A percentile compares a stretch with the other conserved stretches of the same genome.
phyloP scores from a whole-genome alignment of 2,888 invertebrate species.

The Tetropium fuscum region DNA sequence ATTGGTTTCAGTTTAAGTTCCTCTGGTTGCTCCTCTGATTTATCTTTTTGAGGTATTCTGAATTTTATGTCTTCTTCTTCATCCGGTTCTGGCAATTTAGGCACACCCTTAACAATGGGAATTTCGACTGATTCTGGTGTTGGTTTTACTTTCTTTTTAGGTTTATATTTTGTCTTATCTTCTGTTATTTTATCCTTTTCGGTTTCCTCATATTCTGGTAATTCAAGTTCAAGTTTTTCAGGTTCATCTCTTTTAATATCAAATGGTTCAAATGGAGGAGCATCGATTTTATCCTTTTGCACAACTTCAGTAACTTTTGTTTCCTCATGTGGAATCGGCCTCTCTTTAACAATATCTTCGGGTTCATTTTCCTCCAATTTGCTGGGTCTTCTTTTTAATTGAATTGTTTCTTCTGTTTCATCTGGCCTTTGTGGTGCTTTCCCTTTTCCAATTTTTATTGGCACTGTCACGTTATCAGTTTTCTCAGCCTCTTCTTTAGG shows the following conservation, averaged over 20 bases:
- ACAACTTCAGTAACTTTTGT: slow-evolving; percentile 50
- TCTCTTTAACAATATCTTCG: slow-evolving; percentile 49
- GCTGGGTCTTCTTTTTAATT: slow-evolving; percentile 68
- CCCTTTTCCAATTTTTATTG: slow-evolving; percentile 71
- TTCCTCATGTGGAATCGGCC: slow-evolving; percentile 51
- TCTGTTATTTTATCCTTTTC: slow-evolving; percentile 61
- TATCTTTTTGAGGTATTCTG: slow-evolving; percentile 57
- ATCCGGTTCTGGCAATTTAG: slow-evolving; percentile 55
- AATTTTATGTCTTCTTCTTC: slow-evolving; percentile 50
- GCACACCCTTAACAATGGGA: slow-evolving; percentile 48
- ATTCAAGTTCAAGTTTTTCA: slow-evolving; percentile 59
- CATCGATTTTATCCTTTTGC: slow-evolving; percentile 56
- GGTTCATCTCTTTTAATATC: slow-evolving; percentile 62
- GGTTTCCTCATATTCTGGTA: slow-evolving; percentile 60
- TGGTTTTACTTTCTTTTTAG: slow-evolving; percentile 59
- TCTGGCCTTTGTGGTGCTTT: slow-evolving; percentile 60
- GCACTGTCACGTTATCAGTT: slow-evolving; percentile 56
- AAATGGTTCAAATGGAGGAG: slow-evolving; percentile 63
- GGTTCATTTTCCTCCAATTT: slow-evolving; percentile 58
- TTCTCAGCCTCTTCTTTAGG: slow-evolving; percentile 52
- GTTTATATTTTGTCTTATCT: slow-evolving; percentile 57
- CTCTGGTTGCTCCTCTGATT: slow-evolving; percentile 64
- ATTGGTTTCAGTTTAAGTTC: slow-evolving; percentile 56
- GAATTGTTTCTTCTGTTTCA: slow-evolving; percentile 64
- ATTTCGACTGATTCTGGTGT: slow-evolving; percentile 47